Conservation (phyloP, 2,888 invertebrate genomes). For the Oligia latruncula region DNA sequence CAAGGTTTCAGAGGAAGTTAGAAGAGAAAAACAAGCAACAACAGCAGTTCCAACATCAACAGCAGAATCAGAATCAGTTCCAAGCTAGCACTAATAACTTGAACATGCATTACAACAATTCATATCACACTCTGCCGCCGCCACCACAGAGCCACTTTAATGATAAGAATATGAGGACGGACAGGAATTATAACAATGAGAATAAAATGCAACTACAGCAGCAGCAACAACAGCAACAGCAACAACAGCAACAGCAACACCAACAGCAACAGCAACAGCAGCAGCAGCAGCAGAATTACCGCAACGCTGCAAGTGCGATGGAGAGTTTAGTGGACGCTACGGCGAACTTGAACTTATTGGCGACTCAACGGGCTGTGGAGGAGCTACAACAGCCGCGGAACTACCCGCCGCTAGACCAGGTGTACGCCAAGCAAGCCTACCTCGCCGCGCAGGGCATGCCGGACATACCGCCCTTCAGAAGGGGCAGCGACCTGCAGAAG, state of each 20-base stretch:
- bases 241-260: slow-evolving; percentile 33
- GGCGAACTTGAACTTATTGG: slow-evolving; percentile 78
- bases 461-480: slow-evolving; percentile 78
- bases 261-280: slow-evolving; percentile 23
- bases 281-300: slow-evolving; percentile 66
- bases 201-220: slow-evolving; percentile 73
- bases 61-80: slow-evolving; percentile 72
- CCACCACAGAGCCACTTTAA: slow-evolving; percentile 74
- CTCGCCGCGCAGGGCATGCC: slow-evolving; percentile 74
- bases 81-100: slow-evolving; percentile 69
- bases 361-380: slow-evolving; percentile 76
- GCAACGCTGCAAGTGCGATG: slow-evolving; percentile 75
- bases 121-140: slow-evolving; percentile 74
- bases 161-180: slow-evolving; percentile 78
- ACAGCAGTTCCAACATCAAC: slow-evolving; percentile 76
- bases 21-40: slow-evolving; percentile 87
- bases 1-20: slow-evolving; percentile 90
- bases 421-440: slow-evolving; percentile 67
- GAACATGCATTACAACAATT: slow-evolving; percentile 78
- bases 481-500: slow-evolving; percentile 74
- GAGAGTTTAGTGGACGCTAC: slow-evolving; percentile 83
- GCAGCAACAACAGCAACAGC: slow-evolving; percentile 55
- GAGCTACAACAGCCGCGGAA: slow-evolving; percentile 71
- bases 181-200: slow-evolving; percentile 76
- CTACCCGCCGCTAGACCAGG: slow-evolving; percentile 78